Base-by-base conservation (phyloP, 2,888 invertebrate genomes). In the Drosophila greeni region DNA sequence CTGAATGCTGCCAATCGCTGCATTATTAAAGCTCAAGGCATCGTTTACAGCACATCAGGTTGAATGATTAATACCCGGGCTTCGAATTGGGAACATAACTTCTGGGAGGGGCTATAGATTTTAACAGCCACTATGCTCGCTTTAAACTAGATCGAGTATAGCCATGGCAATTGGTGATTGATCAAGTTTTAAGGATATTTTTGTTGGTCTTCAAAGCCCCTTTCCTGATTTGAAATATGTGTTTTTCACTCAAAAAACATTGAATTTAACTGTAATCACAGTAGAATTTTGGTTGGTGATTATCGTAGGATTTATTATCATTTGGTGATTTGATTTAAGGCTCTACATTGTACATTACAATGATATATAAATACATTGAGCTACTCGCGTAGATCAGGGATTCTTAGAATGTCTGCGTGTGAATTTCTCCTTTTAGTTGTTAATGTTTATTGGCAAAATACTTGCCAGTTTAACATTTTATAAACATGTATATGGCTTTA, bases 241-340 rank as follows among this genome's bases (percentile, higher is more conserved):
- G n/a, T n/a, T n/a, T n/a, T n/a, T n/a, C n/a, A n/a, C n/a, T n/a
- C n/a, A n/a, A 26, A 26, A 26, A 26, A 26, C 24, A 12, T 11
- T 12, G n/a, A 33, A 33, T 9, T 36, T 2, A 37, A 11, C 1
- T 11, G 1, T 12, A 11, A 16, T 16, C 16, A 12, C 16, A 18
- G 29, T 6, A 18, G 18, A 8, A 8, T 14, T 16, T 43, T 16
- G n/a, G 9, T 23, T 33, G 43, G 53, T 59, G 59, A 59, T 59
- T 59, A 66, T 68, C 51, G 51, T 52, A 59, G 47, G 54, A 55
- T 81, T 83, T 81, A 78, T 82, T 81, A 79, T 84, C 82, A 66
- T 75, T 83, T 75, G 79, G 82, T 84, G 76, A 82, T 82, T 84
- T 84, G 84, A 84, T 82, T 78, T 79, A 79, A 79, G 84, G 84